These are phyloP conservation scores for Polia nebulosa DNA, from an alignment of 2,888 invertebrate species.

Conservation along the genomic window DNA sequence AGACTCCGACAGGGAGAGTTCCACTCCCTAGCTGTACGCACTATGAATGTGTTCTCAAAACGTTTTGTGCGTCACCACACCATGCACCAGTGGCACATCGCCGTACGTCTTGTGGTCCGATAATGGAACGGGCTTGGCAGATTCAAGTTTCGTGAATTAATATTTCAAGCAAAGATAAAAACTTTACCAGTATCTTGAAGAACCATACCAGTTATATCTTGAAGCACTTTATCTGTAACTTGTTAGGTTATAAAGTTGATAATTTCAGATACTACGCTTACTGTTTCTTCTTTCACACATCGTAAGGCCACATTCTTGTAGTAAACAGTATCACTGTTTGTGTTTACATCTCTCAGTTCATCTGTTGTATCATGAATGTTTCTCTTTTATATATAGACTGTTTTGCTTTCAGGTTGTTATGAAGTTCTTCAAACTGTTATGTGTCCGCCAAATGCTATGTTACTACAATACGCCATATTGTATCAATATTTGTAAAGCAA, in stretches of 20 bases:
- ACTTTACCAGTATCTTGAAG: too few relatives aligned
- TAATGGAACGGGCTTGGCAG: too few relatives aligned
- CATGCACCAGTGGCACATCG: too few relatives aligned
- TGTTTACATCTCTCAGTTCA: slow-evolving; percentile 18
- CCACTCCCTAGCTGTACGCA: too few relatives aligned
- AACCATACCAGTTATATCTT: too few relatives aligned
- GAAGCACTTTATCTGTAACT: not conserved
- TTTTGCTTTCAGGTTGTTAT: slow-evolving; percentile 30
- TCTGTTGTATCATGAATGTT: slow-evolving; percentile 15
- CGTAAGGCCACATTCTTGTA: slow-evolving; percentile 1
- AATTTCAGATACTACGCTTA: not conserved
- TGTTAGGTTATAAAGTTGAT: not conserved
- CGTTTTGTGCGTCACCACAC: too few relatives aligned
- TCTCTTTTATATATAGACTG: slow-evolving; percentile 16
- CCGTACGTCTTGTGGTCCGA: too few relatives aligned
- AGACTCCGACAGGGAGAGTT: too few relatives aligned
- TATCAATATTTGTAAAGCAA: not conserved
- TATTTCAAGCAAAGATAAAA: too few relatives aligned
- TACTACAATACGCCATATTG: not conserved
- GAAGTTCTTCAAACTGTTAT: slow-evolving; percentile 8
- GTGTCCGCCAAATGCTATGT: slow-evolving; percentile 6
- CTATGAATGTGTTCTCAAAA: too few relatives aligned
- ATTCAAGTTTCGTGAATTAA: too few relatives aligned
- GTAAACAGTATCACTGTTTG: slow-evolving; percentile 5
- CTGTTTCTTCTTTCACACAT: not conserved